Conservation (phyloP, 2,888 invertebrate species). For the Anarsia innoxiella region DNA sequence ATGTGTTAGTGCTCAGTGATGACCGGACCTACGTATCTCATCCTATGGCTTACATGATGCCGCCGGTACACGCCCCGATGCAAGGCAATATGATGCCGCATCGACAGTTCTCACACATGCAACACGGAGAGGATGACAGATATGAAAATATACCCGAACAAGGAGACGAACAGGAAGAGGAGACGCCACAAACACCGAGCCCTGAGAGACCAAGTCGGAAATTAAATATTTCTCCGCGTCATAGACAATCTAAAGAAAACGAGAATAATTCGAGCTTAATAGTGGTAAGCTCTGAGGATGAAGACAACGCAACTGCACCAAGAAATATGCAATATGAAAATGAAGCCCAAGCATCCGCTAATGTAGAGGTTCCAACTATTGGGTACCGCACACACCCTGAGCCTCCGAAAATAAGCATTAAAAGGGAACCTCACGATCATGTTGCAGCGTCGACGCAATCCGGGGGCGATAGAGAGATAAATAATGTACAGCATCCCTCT, state of each 20-base stretch:
- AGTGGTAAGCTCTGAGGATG: constrained; percentile 70
- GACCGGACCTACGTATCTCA: constrained; percentile 33
- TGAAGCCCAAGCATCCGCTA: background rate
- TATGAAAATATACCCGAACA: too few species aligned
- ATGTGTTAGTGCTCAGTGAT: constrained; percentile 44
- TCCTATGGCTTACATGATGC: constrained; percentile 35
- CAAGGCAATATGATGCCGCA: constrained; percentile 18
- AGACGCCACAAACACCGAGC: too few species aligned
- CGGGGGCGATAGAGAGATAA: constrained; percentile 21
- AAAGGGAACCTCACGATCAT: constrained; percentile 41
- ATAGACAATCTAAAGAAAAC: constrained; percentile 57
- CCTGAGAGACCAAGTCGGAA: too few species aligned
- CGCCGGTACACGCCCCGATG: constrained; percentile 19
- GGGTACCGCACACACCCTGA: constrained; percentile 9
- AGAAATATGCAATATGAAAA: background rate
- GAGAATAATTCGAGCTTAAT: constrained; percentile 47
- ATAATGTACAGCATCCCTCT: constrained; percentile 19
- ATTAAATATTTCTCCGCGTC: too few species aligned
- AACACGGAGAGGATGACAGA: too few species aligned
- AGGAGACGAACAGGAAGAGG: constrained; percentile 80
- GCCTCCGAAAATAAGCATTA: constrained; percentile 33
- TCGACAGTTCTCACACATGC: too few species aligned
- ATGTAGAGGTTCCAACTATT: constrained; percentile 17
- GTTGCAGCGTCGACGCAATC: constrained; percentile 28
- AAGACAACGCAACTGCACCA: constrained; percentile 43